Evolutionary conservation across 2,113 vertebrate species (phyloP), one percentile per base, ranked within the genome.

Genomic region (Capreolus pygargus): DNA sequence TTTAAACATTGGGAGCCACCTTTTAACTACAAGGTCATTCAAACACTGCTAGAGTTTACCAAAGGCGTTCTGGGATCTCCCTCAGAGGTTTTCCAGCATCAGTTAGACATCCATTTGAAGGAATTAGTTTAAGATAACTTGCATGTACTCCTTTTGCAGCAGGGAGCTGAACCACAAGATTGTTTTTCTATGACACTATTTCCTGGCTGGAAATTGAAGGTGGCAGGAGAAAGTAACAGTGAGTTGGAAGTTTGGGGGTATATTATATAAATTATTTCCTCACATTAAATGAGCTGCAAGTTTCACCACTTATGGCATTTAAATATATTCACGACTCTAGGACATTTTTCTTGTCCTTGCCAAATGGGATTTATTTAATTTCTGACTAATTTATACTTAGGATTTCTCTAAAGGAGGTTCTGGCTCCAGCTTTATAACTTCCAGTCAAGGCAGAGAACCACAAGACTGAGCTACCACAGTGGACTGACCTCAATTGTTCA

Each of bases 251-350:
- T 97, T 89, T 92, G 25, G 91, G 55, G 50, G 84, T 92, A 95
- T 97, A 92, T 97, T 96, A 97, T 97, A 96, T 97, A 94, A 98
- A 98, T 97, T 67, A 90, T 94, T 97, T 97, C 94, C 88, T 97
- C 84, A 19, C 81, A 93, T 83, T 96, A 94, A 96, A 97, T 95
- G 91, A 94, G 52, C 88, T 91, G 60, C 76, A 94, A 95, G 60
- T 85, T 94, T 97, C 54, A 85, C 93, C 85, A 92, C 86, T 83
- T 91, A 87, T 54, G 94, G 94, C 58, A 96, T 82, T 96, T 97
- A 87, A 97, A 95, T 95, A 92, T 52, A 88, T 83, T 96, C 50
- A 91, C 84, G 67, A 85, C 50, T 28, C 78, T 74, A 25, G 55
- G 83, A 86, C 50, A 76, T 94, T 91, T 93, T 78, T 70, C 50